phyloP scores from a whole-genome alignment of 2,113 vertebrate genomes.

The Carassius carassius region DNA sequence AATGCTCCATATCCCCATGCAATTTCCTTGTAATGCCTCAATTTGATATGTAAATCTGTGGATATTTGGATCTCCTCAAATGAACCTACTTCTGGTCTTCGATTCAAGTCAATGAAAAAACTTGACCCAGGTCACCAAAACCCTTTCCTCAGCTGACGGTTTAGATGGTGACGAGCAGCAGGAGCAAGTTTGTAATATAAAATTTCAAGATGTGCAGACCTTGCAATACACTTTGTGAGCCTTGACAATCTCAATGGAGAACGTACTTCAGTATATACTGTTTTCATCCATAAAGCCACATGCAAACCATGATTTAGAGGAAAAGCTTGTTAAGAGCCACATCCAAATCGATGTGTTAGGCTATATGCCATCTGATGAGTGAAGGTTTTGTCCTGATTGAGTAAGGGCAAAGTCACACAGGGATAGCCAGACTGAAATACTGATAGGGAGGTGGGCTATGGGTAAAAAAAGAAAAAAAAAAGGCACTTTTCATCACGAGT shows the following conservation, averaged over 20 bases:
- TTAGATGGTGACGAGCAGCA: not conserved
- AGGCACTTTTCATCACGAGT: not conserved
- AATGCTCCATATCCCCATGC: not conserved
- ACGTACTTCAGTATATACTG: not conserved
- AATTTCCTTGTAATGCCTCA: not conserved
- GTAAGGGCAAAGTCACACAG: conserved; percentile 41
- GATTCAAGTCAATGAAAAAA: not conserved
- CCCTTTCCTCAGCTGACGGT: not conserved
- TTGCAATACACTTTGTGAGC: not conserved
- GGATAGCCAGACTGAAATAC: conserved; percentile 33
- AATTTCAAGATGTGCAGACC: not conserved
- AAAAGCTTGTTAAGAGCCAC: conserved; percentile 46
- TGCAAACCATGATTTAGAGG: conserved; percentile 18
- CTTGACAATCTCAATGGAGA: not conserved
- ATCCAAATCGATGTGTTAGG: conserved; percentile 50
- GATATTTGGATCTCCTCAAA: not conserved
- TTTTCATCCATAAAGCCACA: conserved; percentile 9
- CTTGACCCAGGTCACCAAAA: not conserved
- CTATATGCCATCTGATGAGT: conserved; percentile 45
- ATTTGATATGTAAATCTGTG: conserved; percentile 6
- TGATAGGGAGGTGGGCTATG: not conserved
- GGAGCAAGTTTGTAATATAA: not conserved
- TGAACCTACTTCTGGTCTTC: not conserved
- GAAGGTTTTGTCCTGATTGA: conserved; percentile 43
- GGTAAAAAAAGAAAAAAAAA: too few relatives aligned